Evolutionary conservation across 2,113 vertebrate species (phyloP).

Genomic region (Pardalotus punctatus): DNA sequence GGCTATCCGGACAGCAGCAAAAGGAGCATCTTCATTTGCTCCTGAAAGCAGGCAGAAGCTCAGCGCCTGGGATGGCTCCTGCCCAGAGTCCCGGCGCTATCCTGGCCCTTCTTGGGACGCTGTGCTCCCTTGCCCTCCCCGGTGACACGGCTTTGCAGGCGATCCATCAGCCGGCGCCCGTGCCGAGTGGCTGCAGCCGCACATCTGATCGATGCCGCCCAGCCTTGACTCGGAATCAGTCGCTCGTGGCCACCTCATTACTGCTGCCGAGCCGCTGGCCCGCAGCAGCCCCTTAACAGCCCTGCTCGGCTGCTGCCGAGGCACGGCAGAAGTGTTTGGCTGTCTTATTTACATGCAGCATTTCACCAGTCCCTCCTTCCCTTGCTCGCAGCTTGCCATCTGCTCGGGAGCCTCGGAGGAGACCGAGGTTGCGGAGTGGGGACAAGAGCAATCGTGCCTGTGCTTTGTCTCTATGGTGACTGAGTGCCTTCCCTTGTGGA

Average conservation of each 20-base stretch:
- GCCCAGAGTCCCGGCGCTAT: background rate
- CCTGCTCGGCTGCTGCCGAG: background rate
- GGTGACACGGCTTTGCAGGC: background rate
- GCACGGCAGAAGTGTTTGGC: constrained; percentile 15
- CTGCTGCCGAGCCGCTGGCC: constrained; percentile 40
- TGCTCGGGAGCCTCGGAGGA: background rate
- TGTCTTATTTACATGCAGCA: constrained; percentile 52
- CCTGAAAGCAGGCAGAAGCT: background rate
- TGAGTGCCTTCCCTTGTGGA: background rate
- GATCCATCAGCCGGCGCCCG: background rate
- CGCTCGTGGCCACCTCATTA: constrained; percentile 46
- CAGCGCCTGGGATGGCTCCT: rapidly evolving
- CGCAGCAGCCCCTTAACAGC: constrained; percentile 35
- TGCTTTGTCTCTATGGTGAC: constrained; percentile 43
- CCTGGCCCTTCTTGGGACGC: background rate
- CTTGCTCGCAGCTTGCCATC: constrained; percentile 27
- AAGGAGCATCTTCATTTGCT: background rate
- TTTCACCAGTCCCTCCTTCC: constrained; percentile 23
- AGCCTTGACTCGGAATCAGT: constrained; percentile 26
- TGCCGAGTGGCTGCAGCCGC: background rate
- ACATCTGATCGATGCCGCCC: background rate
- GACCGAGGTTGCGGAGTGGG: background rate
- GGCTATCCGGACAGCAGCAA: background rate
- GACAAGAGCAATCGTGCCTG: background rate
- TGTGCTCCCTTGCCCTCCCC: background rate